phyloP scores from a whole-genome alignment of 2,888 invertebrate genomes.

The Pammene aurita region DNA sequence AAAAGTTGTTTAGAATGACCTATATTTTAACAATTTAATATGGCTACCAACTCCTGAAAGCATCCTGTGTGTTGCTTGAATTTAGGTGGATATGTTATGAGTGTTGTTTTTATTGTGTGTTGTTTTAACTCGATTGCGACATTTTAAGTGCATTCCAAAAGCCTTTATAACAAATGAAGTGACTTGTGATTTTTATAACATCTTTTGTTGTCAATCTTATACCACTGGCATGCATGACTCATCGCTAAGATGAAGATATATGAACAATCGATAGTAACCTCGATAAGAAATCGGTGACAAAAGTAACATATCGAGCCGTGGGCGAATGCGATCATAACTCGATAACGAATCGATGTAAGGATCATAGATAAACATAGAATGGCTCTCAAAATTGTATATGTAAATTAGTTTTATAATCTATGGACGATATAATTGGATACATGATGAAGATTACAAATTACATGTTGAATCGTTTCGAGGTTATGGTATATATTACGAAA shows the following conservation, averaged over 20 bases:
- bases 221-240: constrained; percentile 51
- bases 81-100: background rate
- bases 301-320: constrained; percentile 55
- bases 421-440: constrained; percentile 39
- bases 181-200: constrained; percentile 47
- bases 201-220: constrained; percentile 36
- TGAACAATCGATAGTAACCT: constrained; percentile 53
- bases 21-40: background rate
- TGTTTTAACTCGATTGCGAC: constrained; percentile 25
- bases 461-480: constrained; percentile 31
- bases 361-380: constrained; percentile 51
- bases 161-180: constrained; percentile 34
- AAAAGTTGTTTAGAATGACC: background rate
- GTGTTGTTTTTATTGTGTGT: constrained; percentile 11
- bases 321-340: constrained; percentile 50
- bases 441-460: constrained; percentile 39
- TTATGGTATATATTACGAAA: constrained; percentile 31
- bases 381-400: constrained; percentile 54
- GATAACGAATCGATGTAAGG: constrained; percentile 49
- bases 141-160: constrained; percentile 19
- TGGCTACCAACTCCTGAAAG: background rate
- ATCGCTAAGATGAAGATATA: constrained; percentile 28
- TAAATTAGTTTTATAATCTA: constrained; percentile 50
- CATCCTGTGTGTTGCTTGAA: constrained; percentile 17
- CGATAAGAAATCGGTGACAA: constrained; percentile 59